Percentiles rank a stretch among this genome's conserved stretches.
These are phyloP conservation scores for Barnardius zonarius DNA, from an alignment of 2,113 vertebrate species.

Conservation along the genomic window DNA sequence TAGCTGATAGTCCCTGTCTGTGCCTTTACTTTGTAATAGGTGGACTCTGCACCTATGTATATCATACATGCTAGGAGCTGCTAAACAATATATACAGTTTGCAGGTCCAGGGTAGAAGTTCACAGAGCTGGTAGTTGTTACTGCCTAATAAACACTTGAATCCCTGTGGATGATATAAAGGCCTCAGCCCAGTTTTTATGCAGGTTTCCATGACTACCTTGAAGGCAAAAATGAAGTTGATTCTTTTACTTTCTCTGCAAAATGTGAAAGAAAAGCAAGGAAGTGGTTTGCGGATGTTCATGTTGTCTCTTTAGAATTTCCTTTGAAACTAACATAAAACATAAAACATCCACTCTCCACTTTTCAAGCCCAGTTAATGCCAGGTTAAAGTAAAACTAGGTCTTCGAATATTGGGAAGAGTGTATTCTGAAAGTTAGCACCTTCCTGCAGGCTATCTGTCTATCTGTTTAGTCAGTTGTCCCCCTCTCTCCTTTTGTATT, in stretches of 20 bases:
- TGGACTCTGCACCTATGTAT: not conserved
- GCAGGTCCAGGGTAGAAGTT: not conserved
- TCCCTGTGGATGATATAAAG: not conserved
- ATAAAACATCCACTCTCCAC: not conserved
- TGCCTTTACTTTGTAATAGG: not conserved
- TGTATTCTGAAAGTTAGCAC: not conserved
- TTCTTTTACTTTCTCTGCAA: not conserved
- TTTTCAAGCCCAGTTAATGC: not conserved
- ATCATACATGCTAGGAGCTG: not conserved
- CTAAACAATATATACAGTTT: not conserved
- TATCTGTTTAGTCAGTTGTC: not conserved
- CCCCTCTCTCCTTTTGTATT: not conserved
- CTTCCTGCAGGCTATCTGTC: not conserved
- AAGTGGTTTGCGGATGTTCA: not conserved
- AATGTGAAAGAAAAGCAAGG: not conserved
- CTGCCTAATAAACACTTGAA: not conserved
- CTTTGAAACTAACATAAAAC: not conserved
- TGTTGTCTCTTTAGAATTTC: not conserved
- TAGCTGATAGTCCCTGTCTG: not conserved
- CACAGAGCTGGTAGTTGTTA: not conserved
- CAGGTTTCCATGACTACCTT: conserved; percentile 42
- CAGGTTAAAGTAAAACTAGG: not conserved
- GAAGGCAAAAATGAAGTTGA: not conserved
- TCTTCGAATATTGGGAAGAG: not conserved
- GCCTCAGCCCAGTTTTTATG: not conserved